Percentiles rank a stretch among this genome's conserved stretches.
Evolutionary conservation across 2,888 invertebrate species (phyloP).

Genomic region (Drosophila cracens): DNA sequence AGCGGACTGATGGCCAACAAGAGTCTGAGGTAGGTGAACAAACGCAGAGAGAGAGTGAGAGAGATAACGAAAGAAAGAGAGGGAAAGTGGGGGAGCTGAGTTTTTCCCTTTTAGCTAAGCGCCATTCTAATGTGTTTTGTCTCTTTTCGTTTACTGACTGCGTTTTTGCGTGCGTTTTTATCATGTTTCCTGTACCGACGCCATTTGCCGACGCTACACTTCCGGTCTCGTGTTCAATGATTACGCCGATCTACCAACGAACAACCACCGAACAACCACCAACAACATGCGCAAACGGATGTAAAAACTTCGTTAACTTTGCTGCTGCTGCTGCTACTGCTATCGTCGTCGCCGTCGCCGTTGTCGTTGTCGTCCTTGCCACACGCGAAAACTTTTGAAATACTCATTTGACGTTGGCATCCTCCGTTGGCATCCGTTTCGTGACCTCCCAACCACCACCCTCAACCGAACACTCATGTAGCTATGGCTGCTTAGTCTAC

Average conservation of each 20-base stretch:
- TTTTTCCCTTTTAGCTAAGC: conserved; percentile 26
- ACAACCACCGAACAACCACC: conserved; percentile 56
- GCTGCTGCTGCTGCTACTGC: conserved; percentile 27
- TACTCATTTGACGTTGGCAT: conserved; percentile 71
- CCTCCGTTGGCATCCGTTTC: conserved; percentile 58
- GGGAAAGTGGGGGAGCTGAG: neutral
- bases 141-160: conserved; percentile 40
- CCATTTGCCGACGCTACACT: conserved; percentile 79
- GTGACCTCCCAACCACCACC: conserved; percentile 16
- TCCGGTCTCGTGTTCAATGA: conserved; percentile 82
- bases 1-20: conserved; percentile 86
- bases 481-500: conserved; percentile 93
- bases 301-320: conserved; percentile 83
- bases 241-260: conserved; percentile 68
- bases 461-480: conserved; percentile 76
- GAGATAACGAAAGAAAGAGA: neutral
- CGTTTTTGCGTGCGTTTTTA: conserved; percentile 72
- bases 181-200: conserved; percentile 82
- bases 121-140: conserved; percentile 49
- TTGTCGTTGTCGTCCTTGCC: conserved; percentile 36
- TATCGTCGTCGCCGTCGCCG: conserved; percentile 22
- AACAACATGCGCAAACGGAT: conserved; percentile 75
- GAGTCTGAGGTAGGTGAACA: conserved; percentile 88
- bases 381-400: conserved; percentile 72
- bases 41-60: neutral